These are phyloP conservation scores for Podiceps cristatus DNA, from an alignment of 2,113 vertebrate species.

Conservation along the genomic window DNA sequence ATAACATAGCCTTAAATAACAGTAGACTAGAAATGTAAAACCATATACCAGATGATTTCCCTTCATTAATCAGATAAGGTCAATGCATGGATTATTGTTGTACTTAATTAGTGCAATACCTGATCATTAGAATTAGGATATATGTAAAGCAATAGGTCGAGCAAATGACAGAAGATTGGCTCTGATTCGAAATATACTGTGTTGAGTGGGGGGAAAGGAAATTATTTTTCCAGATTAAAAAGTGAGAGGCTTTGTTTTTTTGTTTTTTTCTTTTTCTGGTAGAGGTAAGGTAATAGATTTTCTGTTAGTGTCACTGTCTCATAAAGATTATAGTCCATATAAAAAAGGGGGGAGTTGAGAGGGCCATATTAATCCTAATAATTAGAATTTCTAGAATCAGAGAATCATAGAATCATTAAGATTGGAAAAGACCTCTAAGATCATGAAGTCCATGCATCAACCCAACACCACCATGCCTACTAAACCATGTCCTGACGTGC, in stretches of 20 bases:
- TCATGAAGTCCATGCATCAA: too few species aligned
- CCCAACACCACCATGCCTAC: too few species aligned
- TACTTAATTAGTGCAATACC: neutral
- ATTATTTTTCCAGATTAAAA: neutral
- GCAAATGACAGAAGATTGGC: neutral
- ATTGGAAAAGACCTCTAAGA: too few species aligned
- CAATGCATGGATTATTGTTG: neutral
- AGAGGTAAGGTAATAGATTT: neutral
- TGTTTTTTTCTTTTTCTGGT: neutral
- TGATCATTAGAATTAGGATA: neutral
- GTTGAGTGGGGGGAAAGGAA: neutral
- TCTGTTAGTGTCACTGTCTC: neutral
- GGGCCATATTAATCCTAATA: neutral
- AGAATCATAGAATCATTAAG: too few species aligned
- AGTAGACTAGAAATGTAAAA: neutral
- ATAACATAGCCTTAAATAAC: neutral
- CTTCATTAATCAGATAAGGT: neutral
- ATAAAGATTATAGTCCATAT: neutral
- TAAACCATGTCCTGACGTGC: too few species aligned
- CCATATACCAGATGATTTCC: neutral
- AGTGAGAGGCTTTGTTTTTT: too few species aligned
- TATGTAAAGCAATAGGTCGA: neutral
- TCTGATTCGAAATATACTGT: rapidly evolving
- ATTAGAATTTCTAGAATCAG: neutral
- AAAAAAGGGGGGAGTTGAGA: neutral